Conservation (phyloP, 2,797 vertebrate species). For the Morus bassanus region DNA sequence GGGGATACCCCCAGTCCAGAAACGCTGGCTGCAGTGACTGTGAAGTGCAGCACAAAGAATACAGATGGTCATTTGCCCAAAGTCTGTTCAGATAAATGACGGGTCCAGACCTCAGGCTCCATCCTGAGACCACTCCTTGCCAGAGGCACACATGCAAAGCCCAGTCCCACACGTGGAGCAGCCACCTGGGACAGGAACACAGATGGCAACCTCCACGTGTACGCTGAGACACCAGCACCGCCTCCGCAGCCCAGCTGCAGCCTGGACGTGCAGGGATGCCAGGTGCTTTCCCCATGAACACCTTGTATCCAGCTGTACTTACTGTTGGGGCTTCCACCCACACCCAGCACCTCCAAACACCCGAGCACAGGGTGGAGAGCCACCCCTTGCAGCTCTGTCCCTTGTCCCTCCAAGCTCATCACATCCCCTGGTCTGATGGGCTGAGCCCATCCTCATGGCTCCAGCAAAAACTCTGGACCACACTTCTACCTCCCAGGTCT, state of each 20-base stretch:
- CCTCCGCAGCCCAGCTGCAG: not conserved
- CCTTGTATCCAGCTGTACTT: not conserved
- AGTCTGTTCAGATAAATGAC: not conserved
- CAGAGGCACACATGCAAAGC: not conserved
- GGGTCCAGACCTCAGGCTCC: not conserved
- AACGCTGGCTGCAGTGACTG: not conserved
- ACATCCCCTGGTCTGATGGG: rapidly evolving
- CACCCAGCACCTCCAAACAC: not conserved
- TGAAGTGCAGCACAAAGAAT: not conserved
- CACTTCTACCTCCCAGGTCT: not conserved
- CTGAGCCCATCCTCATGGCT: not conserved
- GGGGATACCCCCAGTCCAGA: not conserved
- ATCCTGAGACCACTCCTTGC: not conserved
- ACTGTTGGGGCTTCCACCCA: not conserved
- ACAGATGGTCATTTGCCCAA: not conserved
- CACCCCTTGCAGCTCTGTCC: not conserved
- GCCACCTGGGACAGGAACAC: not conserved
- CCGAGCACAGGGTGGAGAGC: rapidly evolving
- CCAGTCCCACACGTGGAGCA: rapidly evolving
- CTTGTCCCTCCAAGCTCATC: not conserved
- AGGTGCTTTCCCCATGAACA: not conserved
- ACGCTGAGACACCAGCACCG: not conserved
- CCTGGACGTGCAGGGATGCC: not conserved
- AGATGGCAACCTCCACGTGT: rapidly evolving
- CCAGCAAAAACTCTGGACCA: not conserved